Base-by-base conservation (phyloP, 2,797 vertebrate species). In the Notolepis coatsorum region DNA sequence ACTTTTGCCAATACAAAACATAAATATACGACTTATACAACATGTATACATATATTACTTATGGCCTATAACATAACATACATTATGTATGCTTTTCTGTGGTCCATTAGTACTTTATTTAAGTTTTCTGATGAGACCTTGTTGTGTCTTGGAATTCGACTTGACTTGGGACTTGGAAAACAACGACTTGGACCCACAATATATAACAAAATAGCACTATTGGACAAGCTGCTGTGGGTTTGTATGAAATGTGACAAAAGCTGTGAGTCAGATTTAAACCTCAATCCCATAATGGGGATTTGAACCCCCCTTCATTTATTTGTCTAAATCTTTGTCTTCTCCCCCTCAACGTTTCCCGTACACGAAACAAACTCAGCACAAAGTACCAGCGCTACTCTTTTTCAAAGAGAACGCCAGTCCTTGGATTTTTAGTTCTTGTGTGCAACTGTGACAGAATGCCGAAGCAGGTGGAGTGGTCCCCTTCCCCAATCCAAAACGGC, bases 401-500 rank as follows among this genome's bases (percentile, higher is more conserved):
- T 37, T 89, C 82, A 89, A 89, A 90, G 84, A 84, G 76, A 13
- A 13, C 61, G 54, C 0, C 10, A 80, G 78, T 82, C 79, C 77
- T 79, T 75, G 50, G 61, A 80, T 13, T 23, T 27, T 48, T 45
- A n/a, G 69, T 73, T 84, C 79, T 77, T 65, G 72, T 28, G 17
- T 7, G 13, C 47, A 62, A 82, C 48, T 69, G 71, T 79, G 74
- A 78, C 83, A 87, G 85, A 84, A 85, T 81, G 83, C 54, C 2
- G 65, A 84, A 89, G 86, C 88, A 91, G 89, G 89, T 89, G 89
- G 82, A 87, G n/a, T 77, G 67, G 68, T 77, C 80, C 47, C 68
- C 62, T 77, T 81, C 47, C 68, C 62, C 79, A 74, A 68, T 77
- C 86, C 84, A 80, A 84, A 86, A 81, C 68, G 64, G 63, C 73